Evolutionary conservation across 2,888 invertebrate genomes (phyloP), one percentile per base, ranked within the genome.

Genomic region (Acrobasis repandana): DNA sequence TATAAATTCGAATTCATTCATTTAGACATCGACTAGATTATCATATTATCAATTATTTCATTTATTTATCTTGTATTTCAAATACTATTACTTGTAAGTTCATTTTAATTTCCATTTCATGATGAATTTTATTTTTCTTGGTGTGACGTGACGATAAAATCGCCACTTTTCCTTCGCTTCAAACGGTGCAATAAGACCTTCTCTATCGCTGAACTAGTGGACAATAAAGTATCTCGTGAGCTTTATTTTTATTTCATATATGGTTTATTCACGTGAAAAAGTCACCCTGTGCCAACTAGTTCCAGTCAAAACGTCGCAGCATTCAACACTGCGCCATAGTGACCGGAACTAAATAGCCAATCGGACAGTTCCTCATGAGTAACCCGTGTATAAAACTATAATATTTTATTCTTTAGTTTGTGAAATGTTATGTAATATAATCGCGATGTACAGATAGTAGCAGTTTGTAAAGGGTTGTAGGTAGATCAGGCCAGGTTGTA

Each of bases 401-500:
- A 52, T 62, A 28, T 61, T 48, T 56, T 62, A 50, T 61, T 62
- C 61, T 59, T 64, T 36, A 63, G 65, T 65, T 64, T 64, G 64
- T 62, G 61, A 64, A 60, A 65, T 63, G 50, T 57, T 69, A 60
- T 73, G 68, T 73, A 71, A 67, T 66, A 67, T 70, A 68, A 64
- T 64, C 61, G 65, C 63, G 61, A 64, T 76, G 76, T 76, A 74
- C 72, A 74, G 73, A 65, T 61, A 60, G 58, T 54, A 64, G 62
- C 20, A 33, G 46, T 56, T 43, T 67, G 57, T 67, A 62, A 65
- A 65, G 57, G 65, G 61, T 58, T 61, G 51, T 60, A 61, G 62
- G 11, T 54, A 54, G 54, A 20, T 38, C 34, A 36, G 54, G 65
- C 56, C 65, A 64, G 74, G 66, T 76, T 83, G 83, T 86, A 82